Evolutionary conservation across 2,797 vertebrate species (phyloP), one percentile per base, ranked within the genome.

Genomic region (Rhinophrynus dorsalis): DNA sequence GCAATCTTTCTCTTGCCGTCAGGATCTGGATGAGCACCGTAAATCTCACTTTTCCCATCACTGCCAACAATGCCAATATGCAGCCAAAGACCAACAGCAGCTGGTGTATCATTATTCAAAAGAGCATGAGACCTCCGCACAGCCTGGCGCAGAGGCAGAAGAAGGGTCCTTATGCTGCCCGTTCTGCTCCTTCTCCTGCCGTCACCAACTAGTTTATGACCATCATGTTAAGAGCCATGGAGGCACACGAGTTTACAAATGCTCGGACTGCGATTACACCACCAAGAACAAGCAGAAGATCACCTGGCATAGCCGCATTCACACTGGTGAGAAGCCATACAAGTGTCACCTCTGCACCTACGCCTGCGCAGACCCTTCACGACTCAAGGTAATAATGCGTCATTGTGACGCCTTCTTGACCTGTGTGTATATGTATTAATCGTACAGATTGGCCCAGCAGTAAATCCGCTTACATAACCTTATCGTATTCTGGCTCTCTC

Each of bases 291-390:
- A 90, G 79, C 97, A 98, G 84, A 99, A 99, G 84, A 98, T 99
- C 81, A 98, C 94, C 0, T 98, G 96, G 95, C 97, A 99, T 78
- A 92, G 95, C 63, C 94, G 97, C 33, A 95, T 94, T 47, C 97
- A 99, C 86, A 98, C 97, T 0, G 97, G 97, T 0, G 96, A 99
- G 84, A 99, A 96, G 67, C 97, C 97, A 0, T 99, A 99, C 87
- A 89, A 79, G 77, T 99, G 97, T 61, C 93, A 94, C 62, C 90
- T 90, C 79, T 99, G 97, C 70, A 88, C 83, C 30, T 99, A 99
- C 0, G 86, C 94, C 74, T 99, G 97, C 0, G 91, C 92, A 0
- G 96, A 98, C 73, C 97, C 97, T 0, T 97, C 94, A 0, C 94
- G 97, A 64, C 80, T 99, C 40, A 98, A 98, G 94, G 97, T 99